Percentiles rank a stretch among this genome's conserved stretches.
These are phyloP conservation scores for Puntigrus tetrazona DNA, from an alignment of 2,113 vertebrate genomes.

Conservation along the genomic window DNA sequence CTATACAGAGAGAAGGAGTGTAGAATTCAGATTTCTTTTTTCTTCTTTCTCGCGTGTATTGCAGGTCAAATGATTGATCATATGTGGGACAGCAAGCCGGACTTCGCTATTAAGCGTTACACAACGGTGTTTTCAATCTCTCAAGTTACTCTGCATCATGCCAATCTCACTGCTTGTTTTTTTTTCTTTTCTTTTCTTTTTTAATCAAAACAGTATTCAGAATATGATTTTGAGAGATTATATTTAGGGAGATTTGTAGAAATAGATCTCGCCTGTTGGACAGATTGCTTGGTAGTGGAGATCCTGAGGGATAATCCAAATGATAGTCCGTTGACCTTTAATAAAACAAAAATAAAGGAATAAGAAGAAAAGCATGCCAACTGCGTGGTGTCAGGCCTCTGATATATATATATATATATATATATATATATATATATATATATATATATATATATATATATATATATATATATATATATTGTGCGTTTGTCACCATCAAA, in stretches of 20 bases:
- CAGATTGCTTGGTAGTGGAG: constrained; percentile 74
- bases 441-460: background rate
- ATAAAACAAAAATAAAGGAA: constrained; percentile 65
- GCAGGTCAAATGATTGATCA: background rate
- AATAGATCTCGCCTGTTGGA: constrained; percentile 72
- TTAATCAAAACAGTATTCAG: constrained; percentile 88
- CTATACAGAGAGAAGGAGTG: background rate
- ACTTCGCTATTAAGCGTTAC: constrained; percentile 2
- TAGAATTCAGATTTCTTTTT: background rate
- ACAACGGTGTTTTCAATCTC: constrained; percentile 49
- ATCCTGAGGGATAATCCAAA: constrained; percentile 76
- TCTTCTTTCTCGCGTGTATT: background rate
- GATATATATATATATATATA: background rate
- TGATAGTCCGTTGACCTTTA: constrained; percentile 74
- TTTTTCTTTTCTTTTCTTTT: constrained; percentile 59
- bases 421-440: background rate
- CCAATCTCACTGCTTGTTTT: constrained; percentile 62
- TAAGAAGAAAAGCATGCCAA: constrained; percentile 61
- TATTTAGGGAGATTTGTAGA: constrained; percentile 79
- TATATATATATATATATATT: background rate
- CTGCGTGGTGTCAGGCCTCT: constrained; percentile 45
- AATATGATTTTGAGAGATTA: constrained; percentile 86
- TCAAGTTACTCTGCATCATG: constrained; percentile 68
- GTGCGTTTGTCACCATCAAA: constrained; percentile 34
- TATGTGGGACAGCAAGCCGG: background rate